Evolutionary conservation across 2,113 vertebrate genomes (phyloP), one percentile per base, ranked within the genome.

Genomic region (Hyaena hyaena): DNA sequence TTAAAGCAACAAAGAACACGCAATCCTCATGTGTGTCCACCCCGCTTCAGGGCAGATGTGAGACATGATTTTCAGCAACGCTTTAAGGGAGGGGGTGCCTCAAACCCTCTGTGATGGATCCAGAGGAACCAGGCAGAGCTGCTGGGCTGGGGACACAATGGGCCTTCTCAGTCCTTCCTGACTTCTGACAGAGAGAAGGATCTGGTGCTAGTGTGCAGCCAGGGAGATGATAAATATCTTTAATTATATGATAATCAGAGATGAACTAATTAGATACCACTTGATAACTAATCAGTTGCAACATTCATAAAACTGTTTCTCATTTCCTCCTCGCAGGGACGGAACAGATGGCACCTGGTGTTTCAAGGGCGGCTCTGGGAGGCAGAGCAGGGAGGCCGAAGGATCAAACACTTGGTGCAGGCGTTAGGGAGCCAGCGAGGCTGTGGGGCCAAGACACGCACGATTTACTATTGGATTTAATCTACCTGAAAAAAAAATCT

Each of bases 401-500:
- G 93, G 97, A 96, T 97, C 94, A 92, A 73, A 93, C 98, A 81
- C 95, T 97, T 1, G 4, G 90, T 35, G 63, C 53, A 89, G 96
- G 87, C 77, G 83, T 90, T 76, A 92, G 88, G 90, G 87, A 88
- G 87, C 81, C 95, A 93, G 93, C 86, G 79, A 97, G 91, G 35
- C 85, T 43, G 10, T 45, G 95, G 88, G 17, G 50, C 69, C 50
- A 65, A 87, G 98, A 88, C 77, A 55, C 9, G 19, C 66, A 76
- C 98, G 98, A 98, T 98, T 98, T 98, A 98, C 95, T 96, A 79
- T 48, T 97, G 96, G 96, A 92, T 97, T 96, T 98, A 97, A 98
- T 97, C 94, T 97, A 89, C 97, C 95, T 97, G 98, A 90, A 97
- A 98, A 55, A 98, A 98, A 97, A 96, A 93, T 97, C 97, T 95